phyloP scores from a whole-genome alignment of 92 coral and sea anemone species.

The Phymanthus crucifer region DNA sequence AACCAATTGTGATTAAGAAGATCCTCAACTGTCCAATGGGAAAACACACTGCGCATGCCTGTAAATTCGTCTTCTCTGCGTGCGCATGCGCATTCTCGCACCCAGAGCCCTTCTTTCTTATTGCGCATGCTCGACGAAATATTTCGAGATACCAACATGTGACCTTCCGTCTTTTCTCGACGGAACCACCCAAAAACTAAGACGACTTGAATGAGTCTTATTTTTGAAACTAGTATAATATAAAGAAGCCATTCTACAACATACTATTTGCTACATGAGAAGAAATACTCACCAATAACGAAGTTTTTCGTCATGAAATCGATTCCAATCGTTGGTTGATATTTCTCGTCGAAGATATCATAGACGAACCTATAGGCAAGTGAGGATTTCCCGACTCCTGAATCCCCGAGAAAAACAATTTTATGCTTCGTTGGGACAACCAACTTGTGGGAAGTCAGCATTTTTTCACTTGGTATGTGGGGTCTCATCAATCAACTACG shows the following conservation, averaged over 20 bases:
- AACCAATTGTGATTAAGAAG: no score
- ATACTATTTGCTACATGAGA: no score
- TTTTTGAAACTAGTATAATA: neutral
- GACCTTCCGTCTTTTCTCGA: no score
- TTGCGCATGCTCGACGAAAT: no score
- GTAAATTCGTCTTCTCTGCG: neutral
- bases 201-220: no score
- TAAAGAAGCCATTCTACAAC: no score
- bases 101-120: no score
- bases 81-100: no score
- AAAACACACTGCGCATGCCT: neutral
- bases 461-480: neutral
- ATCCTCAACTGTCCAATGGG: neutral
- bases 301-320: constrained; percentile 87
- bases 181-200: no score
- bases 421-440: constrained; percentile 59
- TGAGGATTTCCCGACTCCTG: constrained; percentile 97
- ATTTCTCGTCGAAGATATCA: constrained; percentile 80
- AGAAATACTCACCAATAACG: constrained; percentile 63
- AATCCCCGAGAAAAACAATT: constrained; percentile 89
- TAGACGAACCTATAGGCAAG: constrained; percentile 79
- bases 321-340: constrained; percentile 92
- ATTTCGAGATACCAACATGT: no score
- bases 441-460: neutral
- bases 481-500: no score